phyloP scores from a whole-genome alignment of 2,888 invertebrate genomes.

The Tinea trinotella region DNA sequence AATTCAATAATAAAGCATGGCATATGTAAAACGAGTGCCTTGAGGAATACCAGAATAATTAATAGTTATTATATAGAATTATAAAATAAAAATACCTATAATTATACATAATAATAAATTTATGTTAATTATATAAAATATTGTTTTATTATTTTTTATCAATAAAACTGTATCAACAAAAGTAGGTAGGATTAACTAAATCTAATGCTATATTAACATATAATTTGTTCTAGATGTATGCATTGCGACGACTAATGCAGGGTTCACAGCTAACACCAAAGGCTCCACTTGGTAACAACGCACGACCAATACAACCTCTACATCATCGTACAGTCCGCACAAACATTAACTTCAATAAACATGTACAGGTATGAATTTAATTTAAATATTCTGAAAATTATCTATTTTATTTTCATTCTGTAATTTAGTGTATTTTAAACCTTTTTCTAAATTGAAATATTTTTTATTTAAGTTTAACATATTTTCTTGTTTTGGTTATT shows the following conservation, averaged over 20 bases:
- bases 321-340: constrained; percentile 96
- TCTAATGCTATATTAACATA: not conserved
- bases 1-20: no score
- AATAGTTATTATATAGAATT: not conserved
- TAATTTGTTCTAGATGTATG: constrained; percentile 79
- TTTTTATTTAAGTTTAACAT: no score
- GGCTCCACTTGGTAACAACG: constrained; percentile 94
- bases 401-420: no score
- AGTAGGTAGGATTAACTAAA: not conserved
- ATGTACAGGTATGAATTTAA: constrained; percentile 52
- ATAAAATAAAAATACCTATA: not conserved
- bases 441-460: no score
- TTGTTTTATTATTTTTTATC: not conserved
- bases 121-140: not conserved
- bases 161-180: not conserved
- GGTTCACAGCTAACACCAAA: constrained; percentile 89
- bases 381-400: no score
- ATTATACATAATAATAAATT: no score
- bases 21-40: no score
- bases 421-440: no score
- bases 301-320: constrained; percentile 91
- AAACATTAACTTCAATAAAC: constrained; percentile 94
- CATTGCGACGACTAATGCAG: constrained; percentile 89
- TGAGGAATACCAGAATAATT: not conserved
- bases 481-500: no score